Evolutionary conservation across 1,140 invertebrate species (phyloP).

Genomic region (Procambarus virginalis): DNA sequence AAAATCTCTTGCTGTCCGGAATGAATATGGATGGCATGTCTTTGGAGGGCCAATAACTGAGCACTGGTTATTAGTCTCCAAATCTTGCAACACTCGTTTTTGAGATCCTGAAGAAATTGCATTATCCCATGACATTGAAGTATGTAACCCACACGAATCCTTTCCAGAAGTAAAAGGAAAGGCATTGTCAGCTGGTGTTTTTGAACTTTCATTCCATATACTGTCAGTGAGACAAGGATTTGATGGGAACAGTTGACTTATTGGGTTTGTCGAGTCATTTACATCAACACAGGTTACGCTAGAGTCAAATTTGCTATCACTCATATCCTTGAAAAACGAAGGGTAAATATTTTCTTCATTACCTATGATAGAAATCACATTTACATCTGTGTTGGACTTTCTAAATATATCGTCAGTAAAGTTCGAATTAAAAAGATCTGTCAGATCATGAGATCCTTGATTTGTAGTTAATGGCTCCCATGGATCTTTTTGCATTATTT

Average conservation of each 20-base stretch:
- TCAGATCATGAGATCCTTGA: neutral
- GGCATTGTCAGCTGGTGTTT: neutral
- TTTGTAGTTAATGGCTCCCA: neutral
- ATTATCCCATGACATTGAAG: neutral
- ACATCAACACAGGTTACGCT: neutral
- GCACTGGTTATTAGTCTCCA: neutral
- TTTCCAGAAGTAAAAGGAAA: neutral
- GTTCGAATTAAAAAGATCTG: neutral
- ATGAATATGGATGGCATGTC: too few relatives aligned
- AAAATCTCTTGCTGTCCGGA: neutral
- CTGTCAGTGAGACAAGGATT: neutral
- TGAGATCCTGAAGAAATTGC: neutral
- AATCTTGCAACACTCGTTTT: neutral
- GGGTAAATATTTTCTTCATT: neutral
- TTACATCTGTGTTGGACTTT: neutral
- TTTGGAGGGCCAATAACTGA: neutral
- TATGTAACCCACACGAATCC: neutral
- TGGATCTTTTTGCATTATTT: neutral
- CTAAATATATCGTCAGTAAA: neutral
- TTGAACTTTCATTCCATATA: neutral
- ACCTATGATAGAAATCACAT: neutral
- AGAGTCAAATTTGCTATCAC: neutral
- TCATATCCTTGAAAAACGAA: neutral
- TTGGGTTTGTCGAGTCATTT: neutral
- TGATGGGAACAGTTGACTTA: neutral